phyloP scores from a whole-genome alignment of 1,140 invertebrate genomes.

The Bathynomus jamesi region DNA sequence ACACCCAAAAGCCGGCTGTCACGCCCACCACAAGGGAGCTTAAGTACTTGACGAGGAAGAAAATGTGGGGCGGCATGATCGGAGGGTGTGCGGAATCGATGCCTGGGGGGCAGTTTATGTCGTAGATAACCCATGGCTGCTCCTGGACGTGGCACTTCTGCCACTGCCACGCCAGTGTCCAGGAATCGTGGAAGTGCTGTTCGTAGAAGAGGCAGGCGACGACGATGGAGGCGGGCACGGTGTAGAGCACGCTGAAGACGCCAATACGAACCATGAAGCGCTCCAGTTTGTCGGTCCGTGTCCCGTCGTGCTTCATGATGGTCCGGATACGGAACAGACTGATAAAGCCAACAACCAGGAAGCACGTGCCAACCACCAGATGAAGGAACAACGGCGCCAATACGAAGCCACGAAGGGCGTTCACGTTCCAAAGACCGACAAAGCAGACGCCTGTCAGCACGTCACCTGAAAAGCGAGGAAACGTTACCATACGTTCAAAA shows the following conservation, averaged over 20 bases:
- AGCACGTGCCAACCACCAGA: slow-evolving; percentile 82
- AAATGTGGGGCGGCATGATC: slow-evolving; percentile 46
- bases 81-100: slow-evolving; percentile 15
- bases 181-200: slow-evolving; percentile 48
- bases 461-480: slow-evolving; percentile 74
- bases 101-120: slow-evolving; percentile 41
- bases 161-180: slow-evolving; percentile 68
- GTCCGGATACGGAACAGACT: slow-evolving; percentile 44
- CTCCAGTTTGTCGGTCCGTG: slow-evolving; percentile 44
- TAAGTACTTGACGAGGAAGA: slow-evolving; percentile 52
- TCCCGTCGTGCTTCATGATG: slow-evolving; percentile 42
- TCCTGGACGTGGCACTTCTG: slow-evolving; percentile 53
- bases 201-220: slow-evolving; percentile 95
- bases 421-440: slow-evolving; percentile 84
- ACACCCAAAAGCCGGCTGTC: slow-evolving; percentile 57
- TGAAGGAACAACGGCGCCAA: slow-evolving; percentile 85
- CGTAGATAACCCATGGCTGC: slow-evolving; percentile 39
- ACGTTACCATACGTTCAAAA: too few relatives aligned
- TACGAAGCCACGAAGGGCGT: slow-evolving; percentile 79
- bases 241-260: slow-evolving; percentile 83
- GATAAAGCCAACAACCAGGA: slow-evolving; percentile 65
- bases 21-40: slow-evolving; percentile 54
- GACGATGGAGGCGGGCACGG: slow-evolving; percentile 87
- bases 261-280: slow-evolving; percentile 47
- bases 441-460: slow-evolving; percentile 93